Evolutionary conservation across 2,113 vertebrate species (phyloP), one percentile per base, ranked within the genome.

Genomic region (Erythrocebus patas): DNA sequence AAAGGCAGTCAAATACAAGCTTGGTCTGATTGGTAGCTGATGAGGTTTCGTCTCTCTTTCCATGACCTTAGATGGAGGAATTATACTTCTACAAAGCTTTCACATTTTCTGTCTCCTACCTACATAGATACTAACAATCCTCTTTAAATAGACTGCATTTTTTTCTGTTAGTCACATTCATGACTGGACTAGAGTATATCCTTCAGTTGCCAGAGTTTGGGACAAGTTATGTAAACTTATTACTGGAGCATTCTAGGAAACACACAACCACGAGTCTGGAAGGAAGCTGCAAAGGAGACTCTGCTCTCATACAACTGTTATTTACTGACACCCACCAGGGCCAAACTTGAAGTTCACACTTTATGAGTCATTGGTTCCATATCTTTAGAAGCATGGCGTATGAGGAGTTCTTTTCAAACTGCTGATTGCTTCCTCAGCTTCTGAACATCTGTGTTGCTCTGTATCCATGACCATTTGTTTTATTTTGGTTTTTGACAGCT

Each of bases 161-260:
- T 92, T 92, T 85, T 64, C 73, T 50, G 55, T 52, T 59, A 57
- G 79, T 92, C 89, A 52, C 18, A 50, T 76, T 80, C 45, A 45
- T 6, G 45, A 32, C 86, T 73, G 83, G 92, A 72, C 75, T 18
- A 22, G 48, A 84, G 50, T 8, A 13, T n/a, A 38, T 32, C 52
- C 86, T 94, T 70, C 6, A 78, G 59, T 38, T 96, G 92, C 93
- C 92, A 96, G 78, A n/a, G 52, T 35, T 13, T 45, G 81, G 35
- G 97, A 89, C 78, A 25, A 81, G 80, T 95, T 95, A 91, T 6
- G n/a, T 85, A 90, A 97, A 97, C 88, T 76, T 83, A 80, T 82
- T 91, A 59, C 61, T 55, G 93, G 86, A 86, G 97, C 91, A 91
- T 81, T 97, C 96, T 91, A 97, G 96, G 98, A 98, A 97, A 96